Evolutionary conservation across 2,113 vertebrate species (phyloP), one percentile per base, ranked within the genome.

Genomic region (Pycnonotus jocosus): DNA sequence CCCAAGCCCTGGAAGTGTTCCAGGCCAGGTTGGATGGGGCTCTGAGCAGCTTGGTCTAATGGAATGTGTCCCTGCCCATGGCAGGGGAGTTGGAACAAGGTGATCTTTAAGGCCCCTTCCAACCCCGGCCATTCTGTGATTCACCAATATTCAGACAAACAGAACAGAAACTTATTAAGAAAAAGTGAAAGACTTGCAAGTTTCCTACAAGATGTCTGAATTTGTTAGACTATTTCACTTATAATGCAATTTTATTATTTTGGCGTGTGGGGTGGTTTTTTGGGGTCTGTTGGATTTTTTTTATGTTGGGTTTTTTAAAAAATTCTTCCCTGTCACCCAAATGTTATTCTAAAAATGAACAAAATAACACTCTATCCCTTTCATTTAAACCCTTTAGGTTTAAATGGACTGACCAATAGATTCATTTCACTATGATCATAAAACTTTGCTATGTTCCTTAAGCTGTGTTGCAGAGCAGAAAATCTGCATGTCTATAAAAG

Each of bases 261-360:
- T 6, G 5, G 24, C 20, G 9, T 2, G 10, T 28, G 5, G 13
- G 15, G 31, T 35, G 15, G 15, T 0, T 11, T 60, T 35, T 60
- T 45, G 3, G 12, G 31, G 7, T 27, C 81, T 73, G 18, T 22
- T 73, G 25, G 6, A 12, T 37, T 40, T 66, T 66, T 51, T 57
- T 68, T 28, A 6, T 23, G 30, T n/a, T 15, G 7, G 2, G 8
- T 65, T 16, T 38, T 8, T 4, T 11, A 51, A 1, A 38, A 38
- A 88, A 54, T 61, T 21, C 15, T 77, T 40, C 12, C 73, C 44
- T 72, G 20, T 10, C 85, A 68, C 10, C 10, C 12, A 76, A 13
- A 3, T 27, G 1, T 15, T 48, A 42, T 28, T 42, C 4, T 6
- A 5, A 74, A 58, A 74, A 65, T 47, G 6, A n/a, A 10, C 6